Percentiles rank a stretch among this genome's conserved stretches.
Evolutionary conservation across 2,113 vertebrate genomes (phyloP).

Genomic region (Leptosomus discolor): DNA sequence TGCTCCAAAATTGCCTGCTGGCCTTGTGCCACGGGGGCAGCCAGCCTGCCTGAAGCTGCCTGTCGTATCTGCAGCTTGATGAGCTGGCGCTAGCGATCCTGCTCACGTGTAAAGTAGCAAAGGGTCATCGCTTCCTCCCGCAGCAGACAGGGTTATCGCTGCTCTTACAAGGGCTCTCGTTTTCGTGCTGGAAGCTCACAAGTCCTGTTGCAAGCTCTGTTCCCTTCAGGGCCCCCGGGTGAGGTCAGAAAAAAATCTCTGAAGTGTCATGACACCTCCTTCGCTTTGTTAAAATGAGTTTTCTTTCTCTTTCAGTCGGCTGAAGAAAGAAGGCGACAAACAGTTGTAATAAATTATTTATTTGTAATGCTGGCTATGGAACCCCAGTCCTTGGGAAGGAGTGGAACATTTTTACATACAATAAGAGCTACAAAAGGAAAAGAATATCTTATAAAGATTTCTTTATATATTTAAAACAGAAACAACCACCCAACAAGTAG

Average conservation of each 20-base stretch:
- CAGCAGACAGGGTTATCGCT: neutral
- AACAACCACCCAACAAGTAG: constrained; percentile 66
- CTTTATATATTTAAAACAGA: constrained; percentile 76
- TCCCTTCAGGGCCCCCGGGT: neutral
- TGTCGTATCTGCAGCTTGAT: neutral
- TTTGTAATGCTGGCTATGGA: constrained; percentile 79
- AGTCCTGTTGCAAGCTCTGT: neutral
- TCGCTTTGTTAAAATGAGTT: neutral
- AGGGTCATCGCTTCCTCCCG: neutral
- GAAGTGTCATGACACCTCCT: neutral
- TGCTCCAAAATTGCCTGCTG: neutral
- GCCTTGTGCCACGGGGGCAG: neutral
- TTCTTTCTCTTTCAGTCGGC: constrained; percentile 82
- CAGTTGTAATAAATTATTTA: constrained; percentile 91
- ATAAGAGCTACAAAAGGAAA: constrained; percentile 78
- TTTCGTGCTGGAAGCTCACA: neutral
- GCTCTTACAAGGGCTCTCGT: neutral
- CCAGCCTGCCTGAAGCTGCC: neutral
- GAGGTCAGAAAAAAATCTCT: neutral
- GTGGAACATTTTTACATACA: constrained; percentile 79
- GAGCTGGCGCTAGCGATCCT: neutral
- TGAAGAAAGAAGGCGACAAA: constrained; percentile 99
- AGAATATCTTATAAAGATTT: constrained; percentile 84
- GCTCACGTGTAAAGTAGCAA: neutral
- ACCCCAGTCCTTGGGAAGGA: constrained; percentile 76